Evolutionary conservation across 2,113 vertebrate genomes (phyloP), one percentile per base, ranked within the genome.

Genomic region (Arothron firmamentum): DNA sequence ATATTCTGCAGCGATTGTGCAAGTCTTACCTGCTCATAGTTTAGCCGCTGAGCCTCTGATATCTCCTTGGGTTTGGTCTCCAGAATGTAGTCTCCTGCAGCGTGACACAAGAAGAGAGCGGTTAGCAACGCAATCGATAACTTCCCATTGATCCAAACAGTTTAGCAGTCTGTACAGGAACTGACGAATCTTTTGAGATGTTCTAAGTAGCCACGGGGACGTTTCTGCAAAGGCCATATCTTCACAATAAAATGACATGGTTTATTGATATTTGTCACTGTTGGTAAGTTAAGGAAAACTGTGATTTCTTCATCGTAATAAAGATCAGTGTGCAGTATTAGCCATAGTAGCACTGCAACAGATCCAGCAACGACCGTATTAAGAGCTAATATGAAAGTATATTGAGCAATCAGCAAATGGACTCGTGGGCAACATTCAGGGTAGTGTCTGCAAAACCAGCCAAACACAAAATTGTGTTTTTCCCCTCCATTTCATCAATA

Each of bases 21-120:
- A 51, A 64, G 52, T 58, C 84, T 90, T 91, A 99, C 97, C 95
- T 98, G 96, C 80, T 99, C 97, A 72, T 98, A 99, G 92, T 98
- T 98, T 72, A 99, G 88, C 77, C 96, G 91, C 82, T 99, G 97
- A 83, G 91, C 94, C 90, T 99, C 97, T 46, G 96, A 95, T 83
- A 99, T 98, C 86, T 99, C 97, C 89, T 98, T 99, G 63, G 97
- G 97, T 77, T 98, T 98, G 82, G 96, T 93, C 20, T 98, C 97
- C 78, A 99, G 93, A 82, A 98, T 98, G 86, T 98, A 99, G 88
- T 99, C 97, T 70, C 97, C 97, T 99, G 84, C 72, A 88, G 87
- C 78, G 54, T 16, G 55, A 63, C 23, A 86, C 73, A 74, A 19
- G 60, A 42, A 59, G 1, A 74, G n/a, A 54, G 14, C 51, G 21